A percentile compares a stretch with the other conserved stretches of the same genome.
These are phyloP conservation scores for Leuciscus idus DNA, from an alignment of 2,113 vertebrate species.

Conservation along the genomic window DNA sequence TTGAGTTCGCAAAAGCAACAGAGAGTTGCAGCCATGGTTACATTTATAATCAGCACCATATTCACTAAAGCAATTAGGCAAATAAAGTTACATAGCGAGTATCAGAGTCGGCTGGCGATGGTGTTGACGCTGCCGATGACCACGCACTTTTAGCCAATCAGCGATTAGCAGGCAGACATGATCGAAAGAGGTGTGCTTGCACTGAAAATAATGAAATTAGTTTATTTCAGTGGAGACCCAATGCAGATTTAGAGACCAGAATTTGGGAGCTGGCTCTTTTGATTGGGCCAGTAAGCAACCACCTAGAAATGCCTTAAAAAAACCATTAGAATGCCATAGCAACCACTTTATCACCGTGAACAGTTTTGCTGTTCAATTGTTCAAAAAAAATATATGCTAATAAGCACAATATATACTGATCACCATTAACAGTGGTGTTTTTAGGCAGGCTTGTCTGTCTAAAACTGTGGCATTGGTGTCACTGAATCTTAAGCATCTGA, in stretches of 20 bases:
- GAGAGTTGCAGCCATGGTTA: constrained; percentile 5
- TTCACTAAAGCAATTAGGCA: constrained; percentile 8
- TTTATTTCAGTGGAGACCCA: background rate
- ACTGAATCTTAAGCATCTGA: background rate
- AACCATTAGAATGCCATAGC: too few relatives aligned
- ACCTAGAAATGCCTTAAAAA: too few relatives aligned
- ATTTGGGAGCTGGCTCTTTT: too few relatives aligned
- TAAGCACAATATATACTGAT: background rate
- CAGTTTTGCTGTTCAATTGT: too few relatives aligned
- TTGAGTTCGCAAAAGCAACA: background rate
- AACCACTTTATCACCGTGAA: background rate
- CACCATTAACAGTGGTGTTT: background rate
- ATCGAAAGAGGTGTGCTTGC: background rate
- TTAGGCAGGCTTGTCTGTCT: background rate
- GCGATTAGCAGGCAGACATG: too few relatives aligned
- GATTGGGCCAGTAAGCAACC: too few relatives aligned
- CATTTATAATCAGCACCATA: background rate
- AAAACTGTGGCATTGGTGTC: background rate
- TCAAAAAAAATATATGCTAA: background rate
- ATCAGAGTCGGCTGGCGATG: too few relatives aligned
- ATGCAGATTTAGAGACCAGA: too few relatives aligned
- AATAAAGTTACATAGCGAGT: background rate
- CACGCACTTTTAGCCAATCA: too few relatives aligned
- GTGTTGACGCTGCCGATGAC: too few relatives aligned
- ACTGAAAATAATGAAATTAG: background rate